These are phyloP conservation scores for Ibycter americanus DNA, from an alignment of 2,797 vertebrate genomes.

Conservation along the genomic window DNA sequence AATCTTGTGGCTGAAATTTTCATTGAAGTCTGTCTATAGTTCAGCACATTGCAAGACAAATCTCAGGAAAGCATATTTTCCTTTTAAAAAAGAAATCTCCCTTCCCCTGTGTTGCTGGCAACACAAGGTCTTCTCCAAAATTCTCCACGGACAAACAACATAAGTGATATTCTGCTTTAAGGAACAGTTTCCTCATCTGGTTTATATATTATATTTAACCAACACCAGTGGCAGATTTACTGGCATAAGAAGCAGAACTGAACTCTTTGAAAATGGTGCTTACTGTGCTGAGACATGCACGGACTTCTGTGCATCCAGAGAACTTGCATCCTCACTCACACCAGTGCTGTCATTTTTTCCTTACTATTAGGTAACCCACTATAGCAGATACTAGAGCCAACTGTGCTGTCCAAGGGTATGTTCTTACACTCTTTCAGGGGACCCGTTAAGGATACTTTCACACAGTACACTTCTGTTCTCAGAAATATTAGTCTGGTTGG, in stretches of 20 bases:
- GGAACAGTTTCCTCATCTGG: background rate
- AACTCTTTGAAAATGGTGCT: background rate
- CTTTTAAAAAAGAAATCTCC: background rate
- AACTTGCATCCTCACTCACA: background rate
- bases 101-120: background rate
- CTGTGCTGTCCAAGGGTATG: background rate
- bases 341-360: background rate
- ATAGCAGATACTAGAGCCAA: background rate
- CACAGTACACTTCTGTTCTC: background rate
- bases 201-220: background rate
- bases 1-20: background rate
- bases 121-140: background rate
- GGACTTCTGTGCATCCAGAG: background rate
- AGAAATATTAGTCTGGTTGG: background rate
- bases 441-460: background rate
- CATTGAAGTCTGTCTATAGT: background rate
- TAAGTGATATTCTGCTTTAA: background rate
- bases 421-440: background rate
- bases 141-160: background rate
- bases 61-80: background rate
- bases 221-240: background rate
- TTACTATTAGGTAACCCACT: background rate
- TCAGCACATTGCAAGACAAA: background rate
- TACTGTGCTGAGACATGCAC: background rate
- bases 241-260: background rate